Evolutionary conservation across 1,140 invertebrate genomes (phyloP).

Genomic region (Bombus soroeensis): DNA sequence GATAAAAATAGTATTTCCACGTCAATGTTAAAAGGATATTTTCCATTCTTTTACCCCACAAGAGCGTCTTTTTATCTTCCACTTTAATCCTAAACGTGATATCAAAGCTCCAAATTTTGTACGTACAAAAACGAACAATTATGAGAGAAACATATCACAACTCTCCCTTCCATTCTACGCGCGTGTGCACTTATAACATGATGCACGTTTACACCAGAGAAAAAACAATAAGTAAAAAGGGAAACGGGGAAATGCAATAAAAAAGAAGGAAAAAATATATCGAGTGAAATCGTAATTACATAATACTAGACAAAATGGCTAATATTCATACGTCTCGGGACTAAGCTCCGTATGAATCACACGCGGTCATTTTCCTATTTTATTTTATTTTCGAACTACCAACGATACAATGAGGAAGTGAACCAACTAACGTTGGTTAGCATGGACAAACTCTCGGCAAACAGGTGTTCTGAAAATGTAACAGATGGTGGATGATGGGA

Average conservation of each 20-base stretch:
- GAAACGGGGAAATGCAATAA: neutral
- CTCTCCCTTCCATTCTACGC: neutral
- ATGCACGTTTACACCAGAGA: neutral
- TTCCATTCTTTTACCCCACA: too few relatives aligned
- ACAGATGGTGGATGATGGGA: constrained; percentile 68
- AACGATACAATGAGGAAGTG: constrained; percentile 35
- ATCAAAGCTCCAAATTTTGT: too few relatives aligned
- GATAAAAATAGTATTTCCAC: too few relatives aligned
- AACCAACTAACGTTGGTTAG: neutral
- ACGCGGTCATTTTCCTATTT: neutral
- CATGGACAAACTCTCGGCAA: constrained; percentile 54
- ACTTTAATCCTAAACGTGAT: neutral
- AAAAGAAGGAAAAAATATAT: too few relatives aligned
- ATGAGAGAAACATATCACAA: neutral
- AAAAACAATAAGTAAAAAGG: neutral
- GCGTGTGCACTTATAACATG: too few relatives aligned
- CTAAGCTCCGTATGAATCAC: neutral
- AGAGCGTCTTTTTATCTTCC: too few relatives aligned
- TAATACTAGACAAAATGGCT: neutral
- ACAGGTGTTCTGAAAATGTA: constrained; percentile 67
- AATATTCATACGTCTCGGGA: neutral
- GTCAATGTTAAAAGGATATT: too few relatives aligned
- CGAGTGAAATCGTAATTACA: neutral
- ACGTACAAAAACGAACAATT: neutral
- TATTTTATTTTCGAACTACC: too few relatives aligned